Percentiles rank a stretch among this genome's conserved stretches.
Conservation (phyloP, 2,113 vertebrate species). For the Percina caprodes region DNA sequence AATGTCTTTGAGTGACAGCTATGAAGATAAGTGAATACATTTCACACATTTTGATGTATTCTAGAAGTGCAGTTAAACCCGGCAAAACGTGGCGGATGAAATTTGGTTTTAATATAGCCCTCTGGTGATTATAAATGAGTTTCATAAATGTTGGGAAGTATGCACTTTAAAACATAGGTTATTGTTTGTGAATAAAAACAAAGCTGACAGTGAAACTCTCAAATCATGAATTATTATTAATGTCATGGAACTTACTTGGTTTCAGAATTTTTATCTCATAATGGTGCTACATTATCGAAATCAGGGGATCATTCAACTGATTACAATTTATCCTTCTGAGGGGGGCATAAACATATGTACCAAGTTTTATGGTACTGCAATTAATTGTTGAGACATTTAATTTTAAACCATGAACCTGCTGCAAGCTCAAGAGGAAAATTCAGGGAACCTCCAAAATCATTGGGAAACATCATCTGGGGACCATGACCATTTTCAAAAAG, state of each 20-base stretch:
- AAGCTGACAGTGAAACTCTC: neutral
- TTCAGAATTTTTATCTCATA: neutral
- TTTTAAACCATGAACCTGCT: neutral
- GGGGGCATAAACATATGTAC: neutral
- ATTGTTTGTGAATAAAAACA: neutral
- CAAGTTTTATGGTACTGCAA: neutral
- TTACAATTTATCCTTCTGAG: neutral
- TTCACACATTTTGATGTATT: constrained; percentile 53
- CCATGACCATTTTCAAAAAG: neutral
- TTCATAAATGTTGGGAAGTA: neutral
- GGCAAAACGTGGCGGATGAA: constrained; percentile 1
- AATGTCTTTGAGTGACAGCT: constrained; percentile 73
- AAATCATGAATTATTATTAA: neutral
- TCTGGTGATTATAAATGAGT: constrained; percentile 7
- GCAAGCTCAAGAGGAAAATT: neutral
- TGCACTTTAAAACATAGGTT: constrained; percentile 17
- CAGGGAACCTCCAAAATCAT: neutral
- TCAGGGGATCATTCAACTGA: too few relatives aligned
- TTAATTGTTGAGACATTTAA: neutral
- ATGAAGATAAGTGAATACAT: constrained; percentile 61
- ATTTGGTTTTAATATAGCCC: constrained; percentile 26
- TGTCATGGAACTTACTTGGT: neutral
- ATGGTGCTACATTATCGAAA: neutral
- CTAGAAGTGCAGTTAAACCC: constrained; percentile 25
- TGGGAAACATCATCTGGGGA: neutral